Evolutionary conservation across 2,888 invertebrate species (phyloP), one percentile per base, ranked within the genome.

Genomic region (Cantharis flavilabris): DNA sequence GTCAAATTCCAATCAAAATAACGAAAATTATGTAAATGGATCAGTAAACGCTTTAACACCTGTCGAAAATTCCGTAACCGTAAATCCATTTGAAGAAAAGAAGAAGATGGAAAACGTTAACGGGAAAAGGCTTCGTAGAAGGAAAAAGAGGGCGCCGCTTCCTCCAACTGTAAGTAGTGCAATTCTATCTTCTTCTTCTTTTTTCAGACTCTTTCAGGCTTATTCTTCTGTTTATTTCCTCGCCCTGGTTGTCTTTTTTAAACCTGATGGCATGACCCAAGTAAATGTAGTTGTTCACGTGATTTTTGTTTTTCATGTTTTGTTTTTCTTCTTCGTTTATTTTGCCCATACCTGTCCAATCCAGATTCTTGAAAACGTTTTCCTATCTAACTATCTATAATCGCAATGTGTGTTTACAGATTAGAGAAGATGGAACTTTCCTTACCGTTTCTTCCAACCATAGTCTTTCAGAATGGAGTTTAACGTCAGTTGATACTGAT

Each of bases 401-500:
- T 26, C 26, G 9, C 0, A 26, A 9, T 26, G 9, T 9, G 26
- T 26, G 0, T 26, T 26, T 76, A 71, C 49, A 80, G 79, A 30
- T 78, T 28, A 76, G 78, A 16, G 71, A 74, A 23, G 73, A 73
- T 23, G 75, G 70, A 26, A 70, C 64, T 18, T 73, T 73, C 20
- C 71, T 72, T 26, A 72, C 69, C 10, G 72, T 72, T 10, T 75
- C 74, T 63, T 79, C 79, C 9, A 62, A 64, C 28, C 75, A 73
- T 16, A 78, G 76, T 64, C 73, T 72, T 23, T 83, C 83, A 3
- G 78, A 81, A 71, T 83, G 83, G 83, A 83, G 83, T 78, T 75
- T 83, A n/a, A 81, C 80, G n/a, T 83, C 83, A 10, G 81, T 76
- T 11, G 81, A 81, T 13, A 82, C 83, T 1, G 82, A 83, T 62